A percentile compares a stretch with the other conserved stretches of the same genome.
These are phyloP conservation scores for Gambusia holbrooki DNA, from an alignment of 2,113 vertebrate genomes.

Conservation along the genomic window DNA sequence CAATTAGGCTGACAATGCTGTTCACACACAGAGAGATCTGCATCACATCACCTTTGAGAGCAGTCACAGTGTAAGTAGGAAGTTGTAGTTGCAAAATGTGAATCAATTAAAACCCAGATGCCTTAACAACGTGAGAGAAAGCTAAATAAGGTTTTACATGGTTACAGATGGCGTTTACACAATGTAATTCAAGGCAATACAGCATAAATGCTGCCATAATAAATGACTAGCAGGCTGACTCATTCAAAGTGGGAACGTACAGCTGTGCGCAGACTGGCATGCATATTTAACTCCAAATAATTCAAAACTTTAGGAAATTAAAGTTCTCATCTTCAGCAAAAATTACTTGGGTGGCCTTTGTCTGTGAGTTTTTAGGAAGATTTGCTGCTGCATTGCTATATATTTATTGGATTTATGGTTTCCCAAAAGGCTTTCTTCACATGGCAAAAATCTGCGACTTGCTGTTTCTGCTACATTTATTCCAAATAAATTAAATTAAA, in stretches of 20 bases:
- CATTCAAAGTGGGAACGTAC: constrained; percentile 30
- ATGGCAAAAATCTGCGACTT: too few species aligned
- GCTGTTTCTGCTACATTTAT: too few species aligned
- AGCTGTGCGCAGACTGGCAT: constrained; percentile 4
- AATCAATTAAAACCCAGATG: constrained; percentile 63
- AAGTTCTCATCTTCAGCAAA: too few species aligned
- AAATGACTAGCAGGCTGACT: constrained; percentile 7
- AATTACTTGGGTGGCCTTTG: too few species aligned
- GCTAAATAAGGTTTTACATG: constrained; percentile 5
- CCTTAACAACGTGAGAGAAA: constrained; percentile 50
- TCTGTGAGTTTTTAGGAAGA: too few species aligned
- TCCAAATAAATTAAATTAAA: too few species aligned
- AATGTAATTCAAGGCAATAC: constrained; percentile 29
- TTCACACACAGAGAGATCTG: constrained; percentile 4
- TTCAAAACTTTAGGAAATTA: too few species aligned
- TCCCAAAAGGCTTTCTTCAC: too few species aligned
- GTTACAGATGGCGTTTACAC: constrained; percentile 47
- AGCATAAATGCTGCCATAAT: constrained; percentile 39
- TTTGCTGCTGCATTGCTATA: too few species aligned
- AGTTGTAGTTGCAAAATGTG: constrained; percentile 28
- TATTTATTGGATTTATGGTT: too few species aligned
- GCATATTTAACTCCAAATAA: too few species aligned
- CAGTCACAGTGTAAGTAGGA: constrained; percentile 38
- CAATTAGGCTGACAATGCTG: constrained; percentile 58
- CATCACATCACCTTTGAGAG: constrained; percentile 41